Base-by-base conservation (phyloP, 2,797 vertebrate genomes). In the Hypotaenidia philippensis region DNA sequence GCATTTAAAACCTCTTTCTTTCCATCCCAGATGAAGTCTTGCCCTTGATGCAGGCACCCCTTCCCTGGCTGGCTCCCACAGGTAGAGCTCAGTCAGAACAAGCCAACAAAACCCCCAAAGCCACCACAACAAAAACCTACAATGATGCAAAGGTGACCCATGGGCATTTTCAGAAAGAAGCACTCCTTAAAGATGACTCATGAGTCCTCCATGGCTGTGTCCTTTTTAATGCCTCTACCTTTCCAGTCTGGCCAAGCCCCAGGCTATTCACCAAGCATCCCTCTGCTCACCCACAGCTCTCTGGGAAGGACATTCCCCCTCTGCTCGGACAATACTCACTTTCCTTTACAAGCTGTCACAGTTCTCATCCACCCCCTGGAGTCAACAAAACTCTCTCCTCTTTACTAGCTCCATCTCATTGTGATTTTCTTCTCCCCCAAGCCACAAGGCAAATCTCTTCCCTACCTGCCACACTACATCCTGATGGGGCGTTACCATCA, bases 401-500 rank as follows among this genome's bases (percentile, higher is more conserved):
- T 79, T 44, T 74, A 1, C 34, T 16, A 21, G 4, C 31, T 78
- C n/a, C 18, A 13, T 22, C 32, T 68, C 38, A 8, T 4, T 29
- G 6, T 5, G 8, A 34, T 65, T 71, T 72, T 53, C 47, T 45
- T 77, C 41, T 27, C 27, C 9, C 18, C 23, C 45, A 45, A n/a
- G 25, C 41, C 40, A 23, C 34, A 55, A 13, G 36, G 36, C 45
- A 45, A 84, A 7, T 29, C 29, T 4, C 32, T 13, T 66, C 79
- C 40, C 63, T 36, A 44, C 40, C 56, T 74, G 21, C 16, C 19
- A 23, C 13, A 10, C 36, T 45, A 11, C 14, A 11, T 19, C 36
- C 41, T 1, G 0, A 20, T 13, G 8, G 6, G 17, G 20, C 1
- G 56, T 56, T 50, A n/a, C 52, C 45, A 26, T 34, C 41, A 7